A percentile compares a stretch with the other conserved stretches of the same genome.
Conservation (phyloP, 2,797 vertebrate genomes). For the Anolis apletophallus region DNA sequence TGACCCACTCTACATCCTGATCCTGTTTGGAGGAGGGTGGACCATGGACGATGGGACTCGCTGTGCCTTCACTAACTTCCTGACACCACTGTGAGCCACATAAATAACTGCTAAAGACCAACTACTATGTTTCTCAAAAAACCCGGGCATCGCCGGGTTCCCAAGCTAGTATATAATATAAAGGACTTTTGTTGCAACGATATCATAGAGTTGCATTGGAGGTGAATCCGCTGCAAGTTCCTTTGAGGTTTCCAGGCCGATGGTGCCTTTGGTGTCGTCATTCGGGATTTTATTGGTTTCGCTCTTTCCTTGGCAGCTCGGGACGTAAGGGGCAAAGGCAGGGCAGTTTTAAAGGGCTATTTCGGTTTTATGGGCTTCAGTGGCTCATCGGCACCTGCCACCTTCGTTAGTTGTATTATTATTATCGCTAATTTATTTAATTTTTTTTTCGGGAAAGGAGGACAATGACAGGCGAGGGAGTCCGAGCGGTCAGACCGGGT, state of each 20-base stretch:
- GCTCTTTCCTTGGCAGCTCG: constrained; percentile 65
- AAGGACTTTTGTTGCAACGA: too few relatives aligned
- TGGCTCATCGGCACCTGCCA: not conserved
- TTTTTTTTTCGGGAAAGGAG: not conserved
- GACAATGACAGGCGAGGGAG: not conserved
- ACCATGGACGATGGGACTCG: too few relatives aligned
- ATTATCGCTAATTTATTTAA: not conserved
- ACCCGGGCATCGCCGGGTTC: too few relatives aligned
- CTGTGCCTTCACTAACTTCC: too few relatives aligned
- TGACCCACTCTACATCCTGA: too few relatives aligned
- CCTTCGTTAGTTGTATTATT: too few relatives aligned
- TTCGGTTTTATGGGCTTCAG: constrained; percentile 64
- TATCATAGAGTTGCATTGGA: too few relatives aligned
- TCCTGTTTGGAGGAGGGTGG: too few relatives aligned
- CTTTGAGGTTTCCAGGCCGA: not conserved
- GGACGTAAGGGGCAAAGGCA: constrained; percentile 39
- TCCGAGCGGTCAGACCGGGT: not conserved
- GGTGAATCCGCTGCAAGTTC: not conserved
- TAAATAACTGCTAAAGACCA: too few relatives aligned
- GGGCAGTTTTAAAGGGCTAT: constrained; percentile 50
- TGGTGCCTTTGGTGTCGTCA: constrained; percentile 38
- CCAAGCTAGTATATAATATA: too few relatives aligned
- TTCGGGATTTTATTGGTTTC: constrained; percentile 69
- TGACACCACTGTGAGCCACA: too few relatives aligned
- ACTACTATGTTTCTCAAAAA: too few relatives aligned